Evolutionary conservation across 1,140 invertebrate species (phyloP), one percentile per base, ranked within the genome.

Genomic region (Drosophila elegans): DNA sequence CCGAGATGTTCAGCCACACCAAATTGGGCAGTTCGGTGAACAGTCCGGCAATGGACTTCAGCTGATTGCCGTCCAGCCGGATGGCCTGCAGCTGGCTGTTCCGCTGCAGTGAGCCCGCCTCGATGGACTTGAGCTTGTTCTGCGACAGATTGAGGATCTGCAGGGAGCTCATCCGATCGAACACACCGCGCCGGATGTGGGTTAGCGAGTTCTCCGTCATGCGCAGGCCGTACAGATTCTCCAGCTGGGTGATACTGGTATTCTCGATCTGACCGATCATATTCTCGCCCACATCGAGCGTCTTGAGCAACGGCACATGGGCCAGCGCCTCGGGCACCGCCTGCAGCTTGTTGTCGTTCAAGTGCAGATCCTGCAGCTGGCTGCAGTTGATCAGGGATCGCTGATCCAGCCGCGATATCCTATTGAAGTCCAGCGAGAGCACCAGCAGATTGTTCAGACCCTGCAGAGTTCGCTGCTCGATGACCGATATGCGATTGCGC

Each of bases 1-100:
- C 97, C 59, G 97, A 98, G 72, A 98, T 96, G 91, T 98, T 98
- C 45, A 98, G 93, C 96, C 97, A 98, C 34, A 98, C 95, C 71
- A 98, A 94, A 93, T 97, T 97, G 42, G 96, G 96, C 64, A 98
- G 93, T 86, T 97, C 97, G 1, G 95, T 95, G 89, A 98, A 98
- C 25, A 98, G 94, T 6, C 96, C 96, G 44, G 95, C 95, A 46
- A 98, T 97, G 82, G 97, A 96, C 41, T 95, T 95, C 72, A 98
- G 93, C 90, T 96, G 95, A 94, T 98, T 98, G 39, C 96, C 96
- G 93, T 98, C 97, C 38, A 98, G 93, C 21, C 97, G 94, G 64
- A 98, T 96, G 3, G 97, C 97, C 91, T 97, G 96, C 32, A 98
- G 93, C 90, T 97, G 96, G 10, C 95, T 93, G 80, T 98, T 97